phyloP scores from a whole-genome alignment of 2,888 invertebrate species.

The Lordiphosa fenestrarum region DNA sequence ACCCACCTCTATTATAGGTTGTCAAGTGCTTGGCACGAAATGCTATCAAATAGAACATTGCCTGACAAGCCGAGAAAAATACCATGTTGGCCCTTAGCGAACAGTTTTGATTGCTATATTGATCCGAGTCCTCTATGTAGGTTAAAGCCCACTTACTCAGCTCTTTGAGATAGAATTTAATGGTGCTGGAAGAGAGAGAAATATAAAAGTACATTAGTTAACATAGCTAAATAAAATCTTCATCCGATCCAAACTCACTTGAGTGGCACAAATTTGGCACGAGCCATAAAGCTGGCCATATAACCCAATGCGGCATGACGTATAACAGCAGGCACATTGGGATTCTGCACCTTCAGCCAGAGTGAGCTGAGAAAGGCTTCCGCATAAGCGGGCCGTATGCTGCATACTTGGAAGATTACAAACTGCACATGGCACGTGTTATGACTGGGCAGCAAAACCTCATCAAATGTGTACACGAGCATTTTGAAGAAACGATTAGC shows the following conservation, averaged over 20 bases:
- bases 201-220: not conserved
- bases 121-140: conserved; percentile 83
- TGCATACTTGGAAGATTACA: conserved; percentile 87
- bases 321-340: conserved; percentile 84
- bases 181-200: conserved; percentile 81
- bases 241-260: conserved; percentile 80
- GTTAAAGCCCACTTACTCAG: conserved; percentile 92
- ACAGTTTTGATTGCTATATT: conserved; percentile 70
- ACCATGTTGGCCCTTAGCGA: conserved; percentile 89
- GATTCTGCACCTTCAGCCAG: conserved; percentile 87
- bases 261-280: conserved; percentile 84
- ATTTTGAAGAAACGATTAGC: conserved; percentile 82
- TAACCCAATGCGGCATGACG: conserved; percentile 88
- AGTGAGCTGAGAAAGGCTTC: conserved; percentile 86
- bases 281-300: conserved; percentile 87
- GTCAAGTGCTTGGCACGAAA: conserved; percentile 93
- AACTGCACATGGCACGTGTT: conserved; percentile 91
- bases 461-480: conserved; percentile 87
- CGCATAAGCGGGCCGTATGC: conserved; percentile 82
- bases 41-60: conserved; percentile 94
- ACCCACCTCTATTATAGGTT: conserved; percentile 86
- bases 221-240: not conserved
- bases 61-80: conserved; percentile 95
- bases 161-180: conserved; percentile 85
- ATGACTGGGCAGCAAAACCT: conserved; percentile 90